Evolutionary conservation across 2,888 invertebrate species (phyloP).

Genomic region (Agapostemon virescens): DNA sequence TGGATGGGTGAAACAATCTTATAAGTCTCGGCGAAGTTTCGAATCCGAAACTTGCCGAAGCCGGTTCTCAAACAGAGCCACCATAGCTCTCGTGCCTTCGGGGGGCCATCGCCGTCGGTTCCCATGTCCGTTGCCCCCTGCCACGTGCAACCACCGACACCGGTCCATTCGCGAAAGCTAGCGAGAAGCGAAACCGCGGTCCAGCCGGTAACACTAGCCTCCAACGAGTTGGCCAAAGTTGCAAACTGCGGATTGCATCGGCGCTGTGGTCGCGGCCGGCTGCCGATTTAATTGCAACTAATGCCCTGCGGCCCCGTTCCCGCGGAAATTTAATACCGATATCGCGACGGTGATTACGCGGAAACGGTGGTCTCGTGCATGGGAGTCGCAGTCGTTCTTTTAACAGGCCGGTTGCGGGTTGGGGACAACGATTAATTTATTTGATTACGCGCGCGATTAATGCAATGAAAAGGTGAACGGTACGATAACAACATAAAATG

Average conservation of each 20-base stretch:
- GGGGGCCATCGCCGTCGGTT: neutral
- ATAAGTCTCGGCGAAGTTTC: slow-evolving; percentile 32
- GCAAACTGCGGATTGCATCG: slow-evolving; percentile 69
- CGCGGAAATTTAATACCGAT: slow-evolving; percentile 55
- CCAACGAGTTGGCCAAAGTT: slow-evolving; percentile 68
- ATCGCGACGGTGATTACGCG: slow-evolving; percentile 44
- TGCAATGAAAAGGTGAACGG: neutral
- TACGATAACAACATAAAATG: neutral
- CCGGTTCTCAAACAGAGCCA: neutral
- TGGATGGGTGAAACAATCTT: slow-evolving; percentile 20
- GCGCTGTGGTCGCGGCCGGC: slow-evolving; percentile 40
- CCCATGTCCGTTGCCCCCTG: slow-evolving; percentile 20
- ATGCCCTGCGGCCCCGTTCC: slow-evolving; percentile 37
- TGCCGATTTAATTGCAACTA: slow-evolving; percentile 64
- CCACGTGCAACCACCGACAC: slow-evolving; percentile 26
- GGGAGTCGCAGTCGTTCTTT: neutral
- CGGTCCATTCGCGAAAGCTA: slow-evolving; percentile 3
- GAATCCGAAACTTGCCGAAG: slow-evolving; percentile 27
- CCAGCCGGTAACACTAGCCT: slow-evolving; percentile 24
- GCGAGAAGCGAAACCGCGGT: slow-evolving; percentile 43
- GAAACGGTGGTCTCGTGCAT: slow-evolving; percentile 3
- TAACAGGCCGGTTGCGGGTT: neutral
- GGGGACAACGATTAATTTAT: neutral
- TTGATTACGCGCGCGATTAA: slow-evolving; percentile 5
- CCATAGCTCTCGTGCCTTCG: neutral